Conservation (phyloP, 2,113 vertebrate species). For the Solea senegalensis region DNA sequence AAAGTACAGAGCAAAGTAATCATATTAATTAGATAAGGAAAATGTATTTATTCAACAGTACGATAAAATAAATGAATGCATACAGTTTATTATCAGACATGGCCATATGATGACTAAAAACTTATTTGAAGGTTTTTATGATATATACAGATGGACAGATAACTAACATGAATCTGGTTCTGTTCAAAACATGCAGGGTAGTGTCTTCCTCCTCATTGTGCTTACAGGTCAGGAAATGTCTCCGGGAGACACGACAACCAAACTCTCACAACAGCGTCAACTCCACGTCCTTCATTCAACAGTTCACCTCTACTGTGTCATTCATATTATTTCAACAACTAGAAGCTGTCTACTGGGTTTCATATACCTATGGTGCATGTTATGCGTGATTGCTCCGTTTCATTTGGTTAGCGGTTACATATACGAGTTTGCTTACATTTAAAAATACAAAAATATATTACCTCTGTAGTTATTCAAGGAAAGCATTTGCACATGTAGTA, state of each 20-base stretch:
- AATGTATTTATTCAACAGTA: slow-evolving; percentile 83
- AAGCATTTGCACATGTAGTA: slow-evolving; percentile 75
- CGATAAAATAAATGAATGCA: slow-evolving; percentile 81
- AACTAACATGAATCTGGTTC: slow-evolving; percentile 47
- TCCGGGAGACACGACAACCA: not conserved
- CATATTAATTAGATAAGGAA: slow-evolving; percentile 28
- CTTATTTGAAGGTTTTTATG: slow-evolving; percentile 54
- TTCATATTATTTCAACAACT: slow-evolving; percentile 60
- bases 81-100: slow-evolving; percentile 66
- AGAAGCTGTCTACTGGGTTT: slow-evolving; percentile 60
- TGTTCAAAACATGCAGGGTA: slow-evolving; percentile 68
- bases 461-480: slow-evolving; percentile 80
- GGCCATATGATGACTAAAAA: slow-evolving; percentile 64
- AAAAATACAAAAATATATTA: slow-evolving; percentile 84
- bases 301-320: slow-evolving; percentile 36
- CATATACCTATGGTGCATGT: slow-evolving; percentile 38
- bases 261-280: slow-evolving; percentile 31
- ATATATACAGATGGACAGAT: slow-evolving; percentile 65
- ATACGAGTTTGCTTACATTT: slow-evolving; percentile 69
- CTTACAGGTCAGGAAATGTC: slow-evolving; percentile 45
- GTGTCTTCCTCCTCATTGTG: slow-evolving; percentile 61
- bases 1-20: not conserved
- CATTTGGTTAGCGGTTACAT: slow-evolving; percentile 63
- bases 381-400: slow-evolving; percentile 40
- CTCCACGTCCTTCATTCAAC: slow-evolving; percentile 63